Percentiles rank a stretch among this genome's conserved stretches.
Conservation (phyloP, 1,140 invertebrate genomes). For the Drosophila willistoni region DNA sequence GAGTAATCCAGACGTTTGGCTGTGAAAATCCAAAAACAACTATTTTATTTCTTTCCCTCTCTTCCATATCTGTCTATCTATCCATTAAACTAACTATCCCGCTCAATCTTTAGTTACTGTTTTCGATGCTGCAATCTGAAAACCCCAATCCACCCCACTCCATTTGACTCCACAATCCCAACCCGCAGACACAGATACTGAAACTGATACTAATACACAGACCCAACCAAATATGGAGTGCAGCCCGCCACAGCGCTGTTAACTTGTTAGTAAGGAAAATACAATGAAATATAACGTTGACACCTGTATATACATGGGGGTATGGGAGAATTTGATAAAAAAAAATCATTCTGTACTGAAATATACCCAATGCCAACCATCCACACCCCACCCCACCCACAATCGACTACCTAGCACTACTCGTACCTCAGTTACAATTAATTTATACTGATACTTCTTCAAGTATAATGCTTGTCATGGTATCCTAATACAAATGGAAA, state of each 20-base stretch:
- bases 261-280: slow-evolving; percentile 46
- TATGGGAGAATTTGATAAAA: too few species aligned
- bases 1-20: slow-evolving; percentile 54
- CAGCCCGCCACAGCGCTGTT: slow-evolving; percentile 38
- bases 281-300: slow-evolving; percentile 7
- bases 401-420: background rate
- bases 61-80: slow-evolving; percentile 21
- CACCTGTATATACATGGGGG: background rate
- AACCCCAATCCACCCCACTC: slow-evolving; percentile 22
- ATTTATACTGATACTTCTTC: background rate
- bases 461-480: background rate
- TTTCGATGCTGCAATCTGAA: slow-evolving; percentile 72
- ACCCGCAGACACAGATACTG: slow-evolving; percentile 53
- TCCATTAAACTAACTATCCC: background rate
- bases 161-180: slow-evolving; percentile 15
- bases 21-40: slow-evolving; percentile 42
- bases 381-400: background rate
- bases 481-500: background rate
- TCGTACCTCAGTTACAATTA: background rate
- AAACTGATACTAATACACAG: slow-evolving; percentile 35
- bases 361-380: background rate
- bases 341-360: too few species aligned
- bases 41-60: slow-evolving; percentile 11
- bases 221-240: slow-evolving; percentile 24
- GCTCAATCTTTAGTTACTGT: slow-evolving; percentile 50